phyloP scores from a whole-genome alignment of 2,797 vertebrate genomes.

The Fundulus diaphanus region DNA sequence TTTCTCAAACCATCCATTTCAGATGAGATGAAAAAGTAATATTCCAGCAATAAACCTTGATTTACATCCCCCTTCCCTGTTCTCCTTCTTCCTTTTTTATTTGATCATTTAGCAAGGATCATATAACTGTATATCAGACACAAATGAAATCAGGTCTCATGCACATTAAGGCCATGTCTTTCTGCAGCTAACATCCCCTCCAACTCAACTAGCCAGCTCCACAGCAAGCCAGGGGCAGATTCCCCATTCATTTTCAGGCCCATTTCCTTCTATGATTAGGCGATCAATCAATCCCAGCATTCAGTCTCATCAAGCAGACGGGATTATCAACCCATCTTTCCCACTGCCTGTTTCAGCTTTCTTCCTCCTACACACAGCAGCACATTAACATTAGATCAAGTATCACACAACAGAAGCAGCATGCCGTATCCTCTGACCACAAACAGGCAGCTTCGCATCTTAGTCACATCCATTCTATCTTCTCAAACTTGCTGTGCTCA shows the following conservation, averaged over 20 bases:
- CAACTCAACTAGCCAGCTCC: constrained; percentile 78
- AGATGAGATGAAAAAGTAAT: constrained; percentile 87
- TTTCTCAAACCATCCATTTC: constrained; percentile 83
- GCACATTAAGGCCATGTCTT: constrained; percentile 87
- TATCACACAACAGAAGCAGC: constrained; percentile 82
- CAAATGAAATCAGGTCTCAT: constrained; percentile 88
- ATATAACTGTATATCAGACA: constrained; percentile 89
- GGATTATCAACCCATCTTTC: constrained; percentile 89
- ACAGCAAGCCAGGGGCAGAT: constrained; percentile 87
- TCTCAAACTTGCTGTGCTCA: constrained; percentile 53
- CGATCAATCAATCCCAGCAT: constrained; percentile 90
- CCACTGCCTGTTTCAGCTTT: constrained; percentile 76
- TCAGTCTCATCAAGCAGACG: constrained; percentile 89
- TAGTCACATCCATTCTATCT: constrained; percentile 56
- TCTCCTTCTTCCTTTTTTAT: constrained; percentile 80
- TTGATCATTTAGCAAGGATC: constrained; percentile 88
- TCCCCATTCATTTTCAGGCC: constrained; percentile 90
- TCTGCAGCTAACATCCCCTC: constrained; percentile 82
- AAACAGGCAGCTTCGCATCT: constrained; percentile 81
- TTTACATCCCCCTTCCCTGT: constrained; percentile 81
- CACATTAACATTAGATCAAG: constrained; percentile 90
- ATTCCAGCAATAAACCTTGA: constrained; percentile 88
- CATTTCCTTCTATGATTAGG: constrained; percentile 92
- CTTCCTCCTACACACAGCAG: constrained; percentile 75
- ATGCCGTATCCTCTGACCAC: constrained; percentile 81